phyloP scores from a whole-genome alignment of 2,797 vertebrate genomes.

The Lates japonicus region DNA sequence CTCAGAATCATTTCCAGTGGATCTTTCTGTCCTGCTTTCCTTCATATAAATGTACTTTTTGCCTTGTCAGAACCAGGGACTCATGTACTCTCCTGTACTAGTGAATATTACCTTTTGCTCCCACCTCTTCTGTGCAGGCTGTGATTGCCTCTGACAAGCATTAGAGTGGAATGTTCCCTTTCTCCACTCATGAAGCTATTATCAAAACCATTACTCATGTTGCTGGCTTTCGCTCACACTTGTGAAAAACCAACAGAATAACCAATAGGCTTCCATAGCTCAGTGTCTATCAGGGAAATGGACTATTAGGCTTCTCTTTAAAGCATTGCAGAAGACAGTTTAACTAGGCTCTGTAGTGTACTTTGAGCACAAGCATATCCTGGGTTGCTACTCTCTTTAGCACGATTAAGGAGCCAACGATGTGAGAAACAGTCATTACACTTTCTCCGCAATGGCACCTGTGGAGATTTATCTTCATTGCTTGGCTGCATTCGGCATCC shows the following conservation, averaged over 20 bases:
- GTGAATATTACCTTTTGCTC: slow-evolving; percentile 56
- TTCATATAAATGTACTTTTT: slow-evolving; percentile 22
- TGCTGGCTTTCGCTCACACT: slow-evolving; percentile 56
- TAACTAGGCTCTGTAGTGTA: slow-evolving; percentile 67
- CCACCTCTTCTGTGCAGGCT: slow-evolving; percentile 45
- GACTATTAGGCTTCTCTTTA: slow-evolving; percentile 70
- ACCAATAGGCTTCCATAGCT: slow-evolving; percentile 62
- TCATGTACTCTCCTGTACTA: slow-evolving; percentile 33
- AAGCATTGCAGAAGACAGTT: slow-evolving; percentile 65
- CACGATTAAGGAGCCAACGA: slow-evolving; percentile 80
- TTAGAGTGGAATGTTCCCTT: slow-evolving; percentile 70
- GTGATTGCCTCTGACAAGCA: slow-evolving; percentile 71
- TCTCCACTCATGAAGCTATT: slow-evolving; percentile 72
- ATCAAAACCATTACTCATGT: slow-evolving; percentile 74
- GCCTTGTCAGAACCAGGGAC: slow-evolving; percentile 38
- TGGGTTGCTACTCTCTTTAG: slow-evolving; percentile 75
- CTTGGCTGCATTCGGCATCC: slow-evolving; percentile 73
- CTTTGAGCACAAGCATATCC: slow-evolving; percentile 65
- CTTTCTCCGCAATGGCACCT: slow-evolving; percentile 75
- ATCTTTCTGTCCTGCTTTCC: slow-evolving; percentile 8
- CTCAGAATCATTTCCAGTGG: slow-evolving; percentile 1
- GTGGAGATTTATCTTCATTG: slow-evolving; percentile 80
- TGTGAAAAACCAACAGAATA: slow-evolving; percentile 74
- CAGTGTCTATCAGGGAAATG: slow-evolving; percentile 66
- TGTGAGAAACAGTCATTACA: slow-evolving; percentile 80